Base-by-base conservation (phyloP, 23 tunicate genomes). In the Ascidia mentula region DNA sequence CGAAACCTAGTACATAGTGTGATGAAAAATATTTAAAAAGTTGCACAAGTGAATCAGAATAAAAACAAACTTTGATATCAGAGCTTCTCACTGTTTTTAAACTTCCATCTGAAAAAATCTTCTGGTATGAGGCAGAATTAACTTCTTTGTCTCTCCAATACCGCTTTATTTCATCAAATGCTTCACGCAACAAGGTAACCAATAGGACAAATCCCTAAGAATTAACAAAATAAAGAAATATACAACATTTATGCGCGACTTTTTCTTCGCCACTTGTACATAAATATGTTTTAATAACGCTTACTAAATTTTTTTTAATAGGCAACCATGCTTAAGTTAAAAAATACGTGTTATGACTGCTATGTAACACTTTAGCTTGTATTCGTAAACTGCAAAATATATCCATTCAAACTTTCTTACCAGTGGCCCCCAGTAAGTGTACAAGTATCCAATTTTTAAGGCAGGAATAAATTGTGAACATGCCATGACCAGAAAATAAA, bases 381-480 rank as follows among this genome's bases (percentile, higher is more conserved):
- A n/a, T n/a, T n/a, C n/a, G n/a, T n/a, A n/a, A n/a, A n/a, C n/a
- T n/a, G n/a, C n/a, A n/a, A n/a, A n/a, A n/a, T n/a, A n/a, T n/a
- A n/a, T n/a, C n/a, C n/a, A n/a, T n/a, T n/a, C n/a, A n/a, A n/a
- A n/a, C n/a, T n/a, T n/a, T 6, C 65, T 69, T 75, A 92, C 97
- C 83, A 93, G 46, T 31, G 98, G 98, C 13, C 80, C 89, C 98
- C 98, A 93, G 76, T 93, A 93, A 18, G 98, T 93, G 84, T 93
- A 93, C 36, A 93, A 36, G 46, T 82, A 93, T 0, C 98, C 98
- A 20, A 93, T 89, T 75, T 88, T 88, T 15, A 93, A 76, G 9
- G 82, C 88, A 6, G 98, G 98, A 40, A 93, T 76, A 72, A 93
- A 93, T 72, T 93, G 98, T 12, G 98, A 83, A 40, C 93, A 93